phyloP scores from a whole-genome alignment of 23 tunicate species.

The Botrylloides violaceus region DNA sequence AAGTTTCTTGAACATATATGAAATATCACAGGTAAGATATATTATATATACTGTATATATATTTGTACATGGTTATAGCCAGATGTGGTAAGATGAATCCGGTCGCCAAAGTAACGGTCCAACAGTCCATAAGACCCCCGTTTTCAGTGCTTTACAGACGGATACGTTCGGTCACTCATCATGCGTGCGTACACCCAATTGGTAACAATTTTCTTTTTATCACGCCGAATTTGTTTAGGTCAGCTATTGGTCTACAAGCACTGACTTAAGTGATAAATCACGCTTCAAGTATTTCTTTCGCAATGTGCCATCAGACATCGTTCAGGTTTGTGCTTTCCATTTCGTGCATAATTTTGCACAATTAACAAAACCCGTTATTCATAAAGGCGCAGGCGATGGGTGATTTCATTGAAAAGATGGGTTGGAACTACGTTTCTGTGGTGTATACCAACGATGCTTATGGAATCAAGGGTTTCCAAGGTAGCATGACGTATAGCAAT shows the following conservation, averaged over 20 bases:
- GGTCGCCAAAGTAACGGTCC: too few relatives aligned
- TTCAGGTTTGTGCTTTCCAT: background rate
- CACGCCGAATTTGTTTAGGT: too few relatives aligned
- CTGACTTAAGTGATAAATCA: conserved; percentile 56
- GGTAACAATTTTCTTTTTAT: too few relatives aligned
- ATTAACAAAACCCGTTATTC: background rate
- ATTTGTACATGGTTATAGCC: background rate
- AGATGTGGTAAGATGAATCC: too few relatives aligned
- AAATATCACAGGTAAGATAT: conserved; percentile 75
- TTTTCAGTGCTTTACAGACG: too few relatives aligned
- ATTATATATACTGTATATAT: too few relatives aligned
- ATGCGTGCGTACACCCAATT: too few relatives aligned
- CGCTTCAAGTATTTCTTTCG: conserved; percentile 70
- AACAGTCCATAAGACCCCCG: too few relatives aligned
- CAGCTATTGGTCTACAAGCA: conserved; percentile 46
- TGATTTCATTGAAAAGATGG: conserved; percentile 6
- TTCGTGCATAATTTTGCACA: background rate
- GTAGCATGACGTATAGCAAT: too few relatives aligned
- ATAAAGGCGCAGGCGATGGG: conserved; percentile 46
- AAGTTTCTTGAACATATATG: conserved; percentile 32
- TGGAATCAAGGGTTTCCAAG: conserved; percentile 45
- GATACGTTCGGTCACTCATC: too few relatives aligned
- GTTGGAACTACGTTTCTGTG: conserved; percentile 56
- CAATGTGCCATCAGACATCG: conserved; percentile 51
- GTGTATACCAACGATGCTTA: conserved; percentile 65